phyloP scores from a whole-genome alignment of 1,140 invertebrate genomes.

The Teleogryllus occipitalis region DNA sequence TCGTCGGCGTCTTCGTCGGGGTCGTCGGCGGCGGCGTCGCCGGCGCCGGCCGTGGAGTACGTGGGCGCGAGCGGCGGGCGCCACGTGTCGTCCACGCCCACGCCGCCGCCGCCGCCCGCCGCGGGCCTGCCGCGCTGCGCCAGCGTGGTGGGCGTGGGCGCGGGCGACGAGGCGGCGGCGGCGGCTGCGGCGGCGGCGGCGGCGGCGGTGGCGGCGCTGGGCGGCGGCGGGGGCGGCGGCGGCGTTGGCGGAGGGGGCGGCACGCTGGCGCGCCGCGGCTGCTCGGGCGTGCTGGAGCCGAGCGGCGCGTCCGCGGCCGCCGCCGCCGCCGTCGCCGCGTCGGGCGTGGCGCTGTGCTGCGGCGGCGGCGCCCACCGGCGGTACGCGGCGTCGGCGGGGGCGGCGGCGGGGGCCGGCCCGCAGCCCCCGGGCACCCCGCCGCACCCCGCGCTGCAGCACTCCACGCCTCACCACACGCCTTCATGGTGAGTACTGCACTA shows the following conservation, averaged over 20 bases:
- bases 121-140: constrained; percentile 34
- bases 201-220: neutral
- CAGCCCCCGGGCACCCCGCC: constrained; percentile 9
- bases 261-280: constrained; percentile 6
- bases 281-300: neutral
- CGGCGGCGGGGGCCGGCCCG: neutral
- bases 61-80: constrained; percentile 46
- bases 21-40: constrained; percentile 11
- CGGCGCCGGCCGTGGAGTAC: constrained; percentile 35
- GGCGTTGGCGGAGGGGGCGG: neutral
- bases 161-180: constrained; percentile 9
- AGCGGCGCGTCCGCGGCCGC: neutral
- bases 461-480: constrained; percentile 7
- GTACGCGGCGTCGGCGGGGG: neutral
- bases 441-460: constrained; percentile 8
- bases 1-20: constrained; percentile 11
- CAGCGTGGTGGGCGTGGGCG: constrained; percentile 11
- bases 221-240: neutral
- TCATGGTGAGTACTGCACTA: neutral
- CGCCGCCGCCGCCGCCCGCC: constrained; percentile 52
- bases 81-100: constrained; percentile 39
- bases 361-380: neutral
- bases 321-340: neutral
- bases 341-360: neutral
- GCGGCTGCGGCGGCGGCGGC: neutral